phyloP scores from a whole-genome alignment of 2,888 invertebrate genomes.

The Epinotia nisella region DNA sequence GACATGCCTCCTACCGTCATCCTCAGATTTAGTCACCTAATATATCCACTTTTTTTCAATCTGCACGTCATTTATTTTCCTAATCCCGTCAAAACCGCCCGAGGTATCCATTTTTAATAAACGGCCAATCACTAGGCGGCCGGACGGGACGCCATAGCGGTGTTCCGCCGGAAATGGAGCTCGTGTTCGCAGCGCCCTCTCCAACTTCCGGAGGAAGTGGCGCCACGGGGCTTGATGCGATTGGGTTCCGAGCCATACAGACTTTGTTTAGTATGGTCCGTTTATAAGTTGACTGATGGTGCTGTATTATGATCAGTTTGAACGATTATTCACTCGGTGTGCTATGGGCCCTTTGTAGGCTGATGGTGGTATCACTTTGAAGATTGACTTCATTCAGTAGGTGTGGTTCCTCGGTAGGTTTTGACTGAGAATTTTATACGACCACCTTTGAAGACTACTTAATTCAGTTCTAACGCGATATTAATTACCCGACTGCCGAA shows the following conservation, averaged over 20 bases:
- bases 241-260: slow-evolving; percentile 22
- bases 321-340: no score
- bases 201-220: slow-evolving; percentile 56
- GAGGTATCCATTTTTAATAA: slow-evolving; percentile 81
- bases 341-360: no score
- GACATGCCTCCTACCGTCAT: not conserved
- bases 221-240: slow-evolving; percentile 34
- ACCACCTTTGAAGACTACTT: not conserved
- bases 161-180: slow-evolving; percentile 82
- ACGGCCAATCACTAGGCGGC: slow-evolving; percentile 79
- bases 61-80: not conserved
- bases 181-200: slow-evolving; percentile 77
- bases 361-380: no score
- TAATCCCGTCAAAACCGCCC: slow-evolving; percentile 46
- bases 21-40: not conserved
- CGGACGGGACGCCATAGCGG: slow-evolving; percentile 73
- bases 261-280: not conserved
- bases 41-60: not conserved
- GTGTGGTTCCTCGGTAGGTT: not conserved
- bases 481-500: no score
- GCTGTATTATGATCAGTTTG: no score
- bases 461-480: no score
- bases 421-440: no score
- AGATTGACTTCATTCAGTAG: no score
- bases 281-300: no score